These are phyloP conservation scores for Anisognathus igniventris DNA, from an alignment of 2,797 vertebrate genomes.

Conservation along the genomic window DNA sequence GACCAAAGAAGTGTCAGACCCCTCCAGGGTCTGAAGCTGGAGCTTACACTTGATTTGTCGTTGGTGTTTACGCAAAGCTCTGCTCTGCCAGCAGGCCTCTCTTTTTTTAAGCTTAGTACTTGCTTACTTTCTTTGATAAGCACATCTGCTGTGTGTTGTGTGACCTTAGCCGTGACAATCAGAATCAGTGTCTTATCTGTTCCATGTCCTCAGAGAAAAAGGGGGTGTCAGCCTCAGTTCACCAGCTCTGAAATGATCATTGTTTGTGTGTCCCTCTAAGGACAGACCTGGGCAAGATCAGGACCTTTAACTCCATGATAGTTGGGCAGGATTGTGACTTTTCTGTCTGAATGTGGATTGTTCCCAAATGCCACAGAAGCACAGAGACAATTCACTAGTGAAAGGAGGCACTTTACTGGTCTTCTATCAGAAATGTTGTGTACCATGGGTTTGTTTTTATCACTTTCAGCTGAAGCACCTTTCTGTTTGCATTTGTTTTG, in stretches of 20 bases:
- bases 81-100: conserved; percentile 46
- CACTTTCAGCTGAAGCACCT: not conserved
- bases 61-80: conserved; percentile 47
- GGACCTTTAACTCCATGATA: not conserved
- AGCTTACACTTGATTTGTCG: conserved; percentile 58
- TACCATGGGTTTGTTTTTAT: not conserved
- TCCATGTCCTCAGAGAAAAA: not conserved
- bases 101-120: conserved; percentile 21
- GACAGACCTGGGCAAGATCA: not conserved
- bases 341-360: not conserved
- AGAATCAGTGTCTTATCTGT: not conserved
- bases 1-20: conserved; percentile 62
- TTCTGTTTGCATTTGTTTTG: not conserved
- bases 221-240: not conserved
- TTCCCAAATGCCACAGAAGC: conserved; percentile 15
- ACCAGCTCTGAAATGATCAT: not conserved
- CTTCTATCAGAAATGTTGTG: not conserved
- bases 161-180: conserved; percentile 62
- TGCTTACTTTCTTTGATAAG: conserved; percentile 22
- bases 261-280: not conserved
- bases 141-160: not conserved
- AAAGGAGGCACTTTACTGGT: conserved; percentile 15
- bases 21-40: conserved; percentile 31
- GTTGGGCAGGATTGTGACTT: not conserved
- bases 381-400: not conserved